Evolutionary conservation across 2,888 invertebrate genomes (phyloP), one percentile per base, ranked within the genome.

Genomic region (Anodontia alba): DNA sequence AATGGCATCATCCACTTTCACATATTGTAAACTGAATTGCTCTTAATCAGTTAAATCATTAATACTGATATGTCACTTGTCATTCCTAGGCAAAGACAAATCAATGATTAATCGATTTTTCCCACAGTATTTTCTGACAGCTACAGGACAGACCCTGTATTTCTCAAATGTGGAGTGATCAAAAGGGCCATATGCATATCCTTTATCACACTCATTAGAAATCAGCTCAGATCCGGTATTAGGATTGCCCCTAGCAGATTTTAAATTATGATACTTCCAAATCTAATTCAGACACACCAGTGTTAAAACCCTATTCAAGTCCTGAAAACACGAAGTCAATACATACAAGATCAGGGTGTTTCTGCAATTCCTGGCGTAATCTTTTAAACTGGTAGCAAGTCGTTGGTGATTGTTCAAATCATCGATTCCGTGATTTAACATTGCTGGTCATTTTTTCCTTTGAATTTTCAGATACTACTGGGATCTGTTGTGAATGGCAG

Each of bases 1-100:
- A 29, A 84, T 80, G 5, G 84, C 88, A 71, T 83, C 83, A 73
- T n/a, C n/a, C n/a, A n/a, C n/a, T n/a, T n/a, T n/a, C n/a, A n/a
- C n/a, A n/a, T n/a, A n/a, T 88, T 84, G 26, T 46, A 83, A 46
- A n/a, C 77, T 75, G 51, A 68, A 78, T 20, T 69, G 42, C 20
- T 83, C 75, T 76, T 87, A 83, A 54, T 81, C 76, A 26, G 85
- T 87, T 20, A 87, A 31, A 26, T 78, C 68, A 51, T 83, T 87
- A 8, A 87, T 72, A 49, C 83, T 87, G 26, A 26, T 26, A 36
- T 82, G 71, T 7, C 36, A 33, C 29, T 15, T n/a, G 43, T 76
- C 54, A n/a, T 86, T 69, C 54, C 83, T 86, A 23, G 86, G 83
- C 0, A 83, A 71, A 17, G 83, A 86, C 5, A 85, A 20, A 73